Percentiles rank a stretch among this genome's conserved stretches.
Evolutionary conservation across 2,797 vertebrate species (phyloP).

Genomic region (Leucoraja ocellata): DNA sequence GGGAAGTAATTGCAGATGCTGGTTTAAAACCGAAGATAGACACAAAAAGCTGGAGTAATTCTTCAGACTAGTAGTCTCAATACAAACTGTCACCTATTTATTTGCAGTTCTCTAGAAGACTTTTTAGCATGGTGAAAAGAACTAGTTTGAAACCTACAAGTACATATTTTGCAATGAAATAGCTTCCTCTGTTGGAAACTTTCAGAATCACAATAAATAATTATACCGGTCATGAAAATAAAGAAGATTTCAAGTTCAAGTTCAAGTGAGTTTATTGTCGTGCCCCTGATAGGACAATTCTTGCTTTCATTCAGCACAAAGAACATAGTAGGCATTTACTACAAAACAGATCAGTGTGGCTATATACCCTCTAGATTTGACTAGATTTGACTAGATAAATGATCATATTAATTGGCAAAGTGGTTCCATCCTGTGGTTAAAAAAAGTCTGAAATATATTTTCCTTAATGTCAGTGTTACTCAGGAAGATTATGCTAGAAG

Average conservation of each 20-base stretch:
- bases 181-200: slow-evolving; percentile 23
- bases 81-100: neutral
- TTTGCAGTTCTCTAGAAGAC: neutral
- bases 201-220: neutral
- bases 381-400: neutral
- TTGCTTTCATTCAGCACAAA: no score
- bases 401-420: neutral
- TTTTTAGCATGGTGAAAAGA: neutral
- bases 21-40: no score
- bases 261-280: no score
- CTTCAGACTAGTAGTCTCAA: no score
- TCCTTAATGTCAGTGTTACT: neutral
- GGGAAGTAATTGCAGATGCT: no score
- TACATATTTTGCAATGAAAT: neutral
- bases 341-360: no score
- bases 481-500: neutral
- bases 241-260: neutral
- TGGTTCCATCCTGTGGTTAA: neutral
- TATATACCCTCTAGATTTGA: no score
- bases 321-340: no score
- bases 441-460: neutral
- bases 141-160: neutral
- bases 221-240: neutral
- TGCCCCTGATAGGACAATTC: no score
- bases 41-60: no score